Evolutionary conservation across 2,113 vertebrate genomes (phyloP).

Genomic region (Zingel zingel): DNA sequence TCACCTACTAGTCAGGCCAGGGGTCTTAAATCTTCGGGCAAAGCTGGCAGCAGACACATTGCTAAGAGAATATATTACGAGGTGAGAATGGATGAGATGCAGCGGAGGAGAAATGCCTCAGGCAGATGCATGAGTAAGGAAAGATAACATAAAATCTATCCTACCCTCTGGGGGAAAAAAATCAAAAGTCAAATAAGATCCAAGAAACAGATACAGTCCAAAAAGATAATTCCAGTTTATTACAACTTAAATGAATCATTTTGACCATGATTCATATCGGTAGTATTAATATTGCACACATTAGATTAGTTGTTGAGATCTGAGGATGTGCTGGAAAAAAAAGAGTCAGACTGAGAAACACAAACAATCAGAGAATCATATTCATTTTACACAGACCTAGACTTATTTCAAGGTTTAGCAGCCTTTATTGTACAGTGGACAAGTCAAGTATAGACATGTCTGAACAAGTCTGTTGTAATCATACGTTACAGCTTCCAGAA

Average conservation of each 20-base stretch:
- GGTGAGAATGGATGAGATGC: conserved; percentile 27
- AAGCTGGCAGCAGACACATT: conserved; percentile 40
- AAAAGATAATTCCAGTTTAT: not conserved
- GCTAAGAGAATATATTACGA: conserved; percentile 17
- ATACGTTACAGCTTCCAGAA: not conserved
- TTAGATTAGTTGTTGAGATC: not conserved
- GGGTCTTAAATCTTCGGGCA: conserved; percentile 50
- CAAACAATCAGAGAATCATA: not conserved
- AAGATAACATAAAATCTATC: conserved; percentile 19
- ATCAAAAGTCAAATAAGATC: not conserved
- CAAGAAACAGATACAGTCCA: not conserved
- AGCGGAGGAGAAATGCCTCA: conserved; percentile 18
- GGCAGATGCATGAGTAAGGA: conserved; percentile 25
- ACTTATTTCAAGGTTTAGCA: not conserved
- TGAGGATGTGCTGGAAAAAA: not conserved
- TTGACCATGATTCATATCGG: not conserved
- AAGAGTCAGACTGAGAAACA: not conserved
- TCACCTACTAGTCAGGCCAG: conserved; percentile 23
- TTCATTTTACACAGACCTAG: not conserved
- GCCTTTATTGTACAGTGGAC: too few species aligned
- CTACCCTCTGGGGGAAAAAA: not conserved
- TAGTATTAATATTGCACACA: not conserved
- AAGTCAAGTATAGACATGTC: too few species aligned
- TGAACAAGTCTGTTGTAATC: not conserved
- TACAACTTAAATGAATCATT: not conserved